phyloP scores from a whole-genome alignment of 2,888 invertebrate genomes.

The Melangyna quadrimaculata region DNA sequence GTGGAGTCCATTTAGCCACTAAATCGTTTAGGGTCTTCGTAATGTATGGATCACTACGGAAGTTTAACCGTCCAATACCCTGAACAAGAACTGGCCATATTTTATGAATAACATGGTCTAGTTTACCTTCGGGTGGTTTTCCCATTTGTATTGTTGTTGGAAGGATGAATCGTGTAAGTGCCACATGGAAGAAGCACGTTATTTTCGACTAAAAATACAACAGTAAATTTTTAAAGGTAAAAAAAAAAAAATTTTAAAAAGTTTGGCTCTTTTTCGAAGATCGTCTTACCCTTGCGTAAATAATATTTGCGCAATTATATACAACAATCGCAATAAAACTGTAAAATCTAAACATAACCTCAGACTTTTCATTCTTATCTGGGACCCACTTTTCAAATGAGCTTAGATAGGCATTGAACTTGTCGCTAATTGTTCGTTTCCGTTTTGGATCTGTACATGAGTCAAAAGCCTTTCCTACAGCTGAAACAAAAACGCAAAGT shows the following conservation, averaged over 20 bases:
- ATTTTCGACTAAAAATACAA: conserved; percentile 73
- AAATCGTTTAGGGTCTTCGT: conserved; percentile 82
- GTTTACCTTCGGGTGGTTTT: conserved; percentile 79
- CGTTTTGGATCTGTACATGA: conserved; percentile 68
- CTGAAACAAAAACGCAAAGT: conserved; percentile 78
- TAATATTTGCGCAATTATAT: conserved; percentile 78
- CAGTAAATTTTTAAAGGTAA: neutral
- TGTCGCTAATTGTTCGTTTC: conserved; percentile 77
- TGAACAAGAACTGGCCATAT: conserved; percentile 82
- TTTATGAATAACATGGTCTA: conserved; percentile 81
- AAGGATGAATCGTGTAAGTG: conserved; percentile 82
- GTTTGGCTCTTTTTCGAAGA: neutral
- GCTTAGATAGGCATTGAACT: conserved; percentile 77
- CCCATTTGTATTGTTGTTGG: conserved; percentile 82
- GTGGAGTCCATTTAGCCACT: conserved; percentile 81
- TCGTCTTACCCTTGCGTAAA: conserved; percentile 76
- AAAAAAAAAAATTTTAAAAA: no score
- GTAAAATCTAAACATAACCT: conserved; percentile 77
- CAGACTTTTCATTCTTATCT: conserved; percentile 76
- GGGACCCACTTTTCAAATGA: conserved; percentile 79
- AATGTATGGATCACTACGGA: conserved; percentile 81
- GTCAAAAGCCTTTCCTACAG: conserved; percentile 75
- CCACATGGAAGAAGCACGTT: conserved; percentile 82
- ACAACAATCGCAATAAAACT: conserved; percentile 80
- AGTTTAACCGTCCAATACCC: conserved; percentile 82